Evolutionary conservation across 2,888 invertebrate species (phyloP), one percentile per base, ranked within the genome.

Genomic region (Agriotes lineatus): DNA sequence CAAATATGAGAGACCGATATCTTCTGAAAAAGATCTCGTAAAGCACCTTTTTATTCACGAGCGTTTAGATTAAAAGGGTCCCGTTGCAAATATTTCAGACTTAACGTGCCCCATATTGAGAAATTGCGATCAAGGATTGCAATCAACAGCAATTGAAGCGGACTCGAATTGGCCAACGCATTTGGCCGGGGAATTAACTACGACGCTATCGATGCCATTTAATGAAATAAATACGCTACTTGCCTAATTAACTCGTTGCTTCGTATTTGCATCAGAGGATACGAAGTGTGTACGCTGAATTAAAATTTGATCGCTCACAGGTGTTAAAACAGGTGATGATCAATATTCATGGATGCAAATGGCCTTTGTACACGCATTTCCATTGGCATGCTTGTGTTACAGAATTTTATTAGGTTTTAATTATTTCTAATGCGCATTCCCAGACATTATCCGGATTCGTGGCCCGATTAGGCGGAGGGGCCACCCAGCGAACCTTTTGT

Each of bases 301-400:
- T 67, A 72, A 75, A 75, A 72, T 74, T 70, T 73, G 74, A 74
- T 74, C 69, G 57, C 42, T 59, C 76, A 76, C 76, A 76, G 76
- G 76, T 76, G 76, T 75, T 66, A 63, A 58, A 67, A 69, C 73
- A 74, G 74, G 74, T 74, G 74, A 73, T 60, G 59, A 72, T 75
- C 71, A 75, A 74, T 75, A 75, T 75, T 75, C 74, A 74, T 71
- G 68, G 58, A 72, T 67, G 72, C 68, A 70, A 72, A 70, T 70
- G 52, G 44, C 44, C 63, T 63, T 67, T 61, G 58, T 50, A 61
- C 52, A 42, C 42, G 20, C 45, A 58, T 68, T 68, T 62, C 58
- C 67, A 62, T 67, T 37, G 20, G 39, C 14, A 25, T 54, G 54
- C 20, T 45, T 19, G 35, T 57, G 56, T 44, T 63, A 33, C 19